Percentiles rank a stretch among this genome's conserved stretches.
Conservation (phyloP, 2,888 invertebrate genomes). For the Drosophila prolongata region DNA sequence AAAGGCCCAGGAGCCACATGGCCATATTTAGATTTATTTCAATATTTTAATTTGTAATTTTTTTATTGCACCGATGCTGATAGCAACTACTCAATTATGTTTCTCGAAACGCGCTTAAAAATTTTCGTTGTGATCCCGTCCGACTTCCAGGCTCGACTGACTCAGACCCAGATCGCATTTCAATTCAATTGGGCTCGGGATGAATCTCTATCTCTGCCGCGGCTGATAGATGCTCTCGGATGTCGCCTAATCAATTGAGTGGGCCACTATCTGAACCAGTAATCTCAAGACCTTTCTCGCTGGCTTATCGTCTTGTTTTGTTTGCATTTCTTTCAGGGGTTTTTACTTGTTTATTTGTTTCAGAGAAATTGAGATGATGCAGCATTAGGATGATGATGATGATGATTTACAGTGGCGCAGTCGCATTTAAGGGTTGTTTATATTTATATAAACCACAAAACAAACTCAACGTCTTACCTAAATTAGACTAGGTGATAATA, state of each 20-base stretch:
- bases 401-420: slow-evolving; percentile 60
- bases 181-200: slow-evolving; percentile 63
- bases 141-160: slow-evolving; percentile 72
- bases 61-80: slow-evolving; percentile 41
- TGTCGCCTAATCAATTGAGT: slow-evolving; percentile 53
- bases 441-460: slow-evolving; percentile 48
- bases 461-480: slow-evolving; percentile 36
- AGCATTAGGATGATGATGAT: slow-evolving; percentile 28
- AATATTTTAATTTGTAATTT: slow-evolving; percentile 13
- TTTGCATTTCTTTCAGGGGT: slow-evolving; percentile 44
- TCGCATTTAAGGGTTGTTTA: slow-evolving; percentile 21
- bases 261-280: slow-evolving; percentile 50
- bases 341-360: slow-evolving; percentile 49
- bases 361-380: slow-evolving; percentile 19
- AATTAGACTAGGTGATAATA: slow-evolving; percentile 11
- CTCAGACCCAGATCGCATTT: slow-evolving; percentile 54
- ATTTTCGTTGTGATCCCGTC: slow-evolving; percentile 43
- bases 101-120: slow-evolving; percentile 29
- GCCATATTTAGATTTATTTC: slow-evolving; percentile 43
- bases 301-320: slow-evolving; percentile 65
- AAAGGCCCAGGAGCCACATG: slow-evolving; percentile 43
- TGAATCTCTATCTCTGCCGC: slow-evolving; percentile 27
- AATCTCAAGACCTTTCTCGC: slow-evolving; percentile 58
- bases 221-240: slow-evolving; percentile 44
- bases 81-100: slow-evolving; percentile 26